Conservation (phyloP, 2,888 invertebrate genomes). For the Resseliella maxima region DNA sequence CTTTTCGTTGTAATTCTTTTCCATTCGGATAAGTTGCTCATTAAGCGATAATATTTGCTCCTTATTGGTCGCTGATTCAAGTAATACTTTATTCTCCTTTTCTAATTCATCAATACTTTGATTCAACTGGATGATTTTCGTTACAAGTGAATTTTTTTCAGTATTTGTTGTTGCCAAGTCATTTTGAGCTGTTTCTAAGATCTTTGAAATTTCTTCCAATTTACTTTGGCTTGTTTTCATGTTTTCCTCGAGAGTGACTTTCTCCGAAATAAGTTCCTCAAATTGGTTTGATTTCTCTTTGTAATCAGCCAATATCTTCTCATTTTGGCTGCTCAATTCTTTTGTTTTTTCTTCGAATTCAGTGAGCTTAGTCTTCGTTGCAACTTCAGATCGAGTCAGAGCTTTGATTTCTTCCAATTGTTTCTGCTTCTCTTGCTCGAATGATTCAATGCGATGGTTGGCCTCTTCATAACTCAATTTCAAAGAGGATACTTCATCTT, state of each 20-base stretch:
- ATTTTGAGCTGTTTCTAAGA: background rate
- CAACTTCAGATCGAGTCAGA: no score
- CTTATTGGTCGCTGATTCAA: background rate
- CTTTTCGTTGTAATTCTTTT: background rate
- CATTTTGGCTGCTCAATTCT: background rate
- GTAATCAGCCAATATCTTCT: background rate
- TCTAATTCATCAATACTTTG: background rate
- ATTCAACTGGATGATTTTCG: conserved; percentile 12
- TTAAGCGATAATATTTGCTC: background rate
- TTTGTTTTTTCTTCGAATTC: no score
- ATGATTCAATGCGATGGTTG: no score
- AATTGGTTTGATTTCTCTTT: background rate
- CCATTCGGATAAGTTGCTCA: background rate
- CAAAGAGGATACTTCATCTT: no score
- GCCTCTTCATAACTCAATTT: no score
- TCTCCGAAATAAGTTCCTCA: background rate
- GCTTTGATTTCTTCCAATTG: no score
- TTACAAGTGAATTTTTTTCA: conserved; percentile 18
- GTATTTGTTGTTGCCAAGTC: background rate
- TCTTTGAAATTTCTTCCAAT: background rate
- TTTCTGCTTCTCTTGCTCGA: no score
- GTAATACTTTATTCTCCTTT: background rate
- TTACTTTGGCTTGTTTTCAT: background rate
- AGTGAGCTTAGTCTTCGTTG: no score
- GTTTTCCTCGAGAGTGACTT: background rate